Conservation (phyloP, 2,113 vertebrate species). For the Myiagra hebetior region DNA sequence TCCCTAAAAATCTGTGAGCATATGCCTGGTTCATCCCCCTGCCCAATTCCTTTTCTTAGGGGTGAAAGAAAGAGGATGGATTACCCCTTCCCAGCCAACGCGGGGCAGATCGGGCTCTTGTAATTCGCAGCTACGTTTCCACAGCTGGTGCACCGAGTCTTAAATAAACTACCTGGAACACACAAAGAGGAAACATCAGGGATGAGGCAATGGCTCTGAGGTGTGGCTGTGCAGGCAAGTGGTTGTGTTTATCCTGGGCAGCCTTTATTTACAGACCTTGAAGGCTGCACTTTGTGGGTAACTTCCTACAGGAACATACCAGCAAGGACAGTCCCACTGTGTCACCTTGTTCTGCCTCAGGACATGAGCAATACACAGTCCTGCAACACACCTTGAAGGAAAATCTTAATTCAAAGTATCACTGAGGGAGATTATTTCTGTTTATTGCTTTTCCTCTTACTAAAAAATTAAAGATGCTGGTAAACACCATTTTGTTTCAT, state of each 20-base stretch:
- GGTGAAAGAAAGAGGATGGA: not conserved
- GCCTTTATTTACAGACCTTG: not conserved
- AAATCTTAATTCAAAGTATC: not conserved
- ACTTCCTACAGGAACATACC: accelerated
- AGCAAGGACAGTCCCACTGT: not conserved
- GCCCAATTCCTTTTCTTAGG: not conserved
- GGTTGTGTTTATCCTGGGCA: not conserved
- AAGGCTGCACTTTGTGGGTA: not conserved
- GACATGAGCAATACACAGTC: not conserved
- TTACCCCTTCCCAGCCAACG: conserved; percentile 90
- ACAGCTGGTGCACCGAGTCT: conserved; percentile 91
- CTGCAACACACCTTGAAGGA: not conserved
- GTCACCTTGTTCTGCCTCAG: not conserved
- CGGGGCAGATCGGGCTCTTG: conserved; percentile 86
- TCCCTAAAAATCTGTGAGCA: not conserved
- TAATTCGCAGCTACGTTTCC: conserved; percentile 82
- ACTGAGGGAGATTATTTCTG: not conserved
- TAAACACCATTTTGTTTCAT: not conserved
- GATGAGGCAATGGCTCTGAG: not conserved
- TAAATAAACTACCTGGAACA: conserved; percentile 88
- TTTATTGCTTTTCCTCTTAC: not conserved
- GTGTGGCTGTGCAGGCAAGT: not conserved
- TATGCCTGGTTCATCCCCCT: not conserved
- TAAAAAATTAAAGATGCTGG: no score
- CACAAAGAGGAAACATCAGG: not conserved